Base-by-base conservation (phyloP, 92 coral and sea anemone species). In the Virgularia gustaviana region DNA sequence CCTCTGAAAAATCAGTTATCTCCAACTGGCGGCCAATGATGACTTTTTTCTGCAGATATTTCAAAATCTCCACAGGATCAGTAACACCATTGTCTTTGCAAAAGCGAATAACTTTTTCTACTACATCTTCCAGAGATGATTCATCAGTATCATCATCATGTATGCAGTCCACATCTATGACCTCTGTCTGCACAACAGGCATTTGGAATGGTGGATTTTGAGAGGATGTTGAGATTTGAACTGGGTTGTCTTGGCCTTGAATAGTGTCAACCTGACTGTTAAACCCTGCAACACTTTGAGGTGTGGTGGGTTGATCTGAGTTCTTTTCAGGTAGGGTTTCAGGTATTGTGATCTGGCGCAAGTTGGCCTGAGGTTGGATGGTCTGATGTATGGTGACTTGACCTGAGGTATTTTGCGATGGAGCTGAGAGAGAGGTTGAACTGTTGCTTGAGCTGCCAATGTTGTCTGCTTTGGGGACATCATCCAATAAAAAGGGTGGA, bases 1-100 rank as follows among this genome's bases (percentile, higher is more conserved):
- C 37, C 3, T 63, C 71, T 18, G 20, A 49, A 7, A 19, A 32
- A 63, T 31, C 6, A 9, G 49, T 63, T 36, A 63, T 36, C 71
- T 63, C 71, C 33, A 63, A 23, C 13, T 11, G 51, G 9, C 71
- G 18, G 8, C 71, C 71, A 36, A 9, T 6, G 22, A 63, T 36
- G 51, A 36, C 22, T n/a, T 15, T 19, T 3, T 28, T 23, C 51
- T 63, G 53, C 53, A 37, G 11, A 53, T 37, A 20, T 12, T 35
- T 29, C 12, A 39, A 53, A 13, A 63, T 63, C 7, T 39, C 71
- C 6, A n/a, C 23, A 8, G 36, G 12, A 25, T 57, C 30, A 19
- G 24, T 19, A 31, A 38, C 30, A 25, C 53, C 52, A 11, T n/a
- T 59, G 30, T 29, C n/a, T 59, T 31, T 33, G 19, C 37, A 27